phyloP scores from a whole-genome alignment of 2,113 vertebrate species.

The Eulacestoma nigropectus region DNA sequence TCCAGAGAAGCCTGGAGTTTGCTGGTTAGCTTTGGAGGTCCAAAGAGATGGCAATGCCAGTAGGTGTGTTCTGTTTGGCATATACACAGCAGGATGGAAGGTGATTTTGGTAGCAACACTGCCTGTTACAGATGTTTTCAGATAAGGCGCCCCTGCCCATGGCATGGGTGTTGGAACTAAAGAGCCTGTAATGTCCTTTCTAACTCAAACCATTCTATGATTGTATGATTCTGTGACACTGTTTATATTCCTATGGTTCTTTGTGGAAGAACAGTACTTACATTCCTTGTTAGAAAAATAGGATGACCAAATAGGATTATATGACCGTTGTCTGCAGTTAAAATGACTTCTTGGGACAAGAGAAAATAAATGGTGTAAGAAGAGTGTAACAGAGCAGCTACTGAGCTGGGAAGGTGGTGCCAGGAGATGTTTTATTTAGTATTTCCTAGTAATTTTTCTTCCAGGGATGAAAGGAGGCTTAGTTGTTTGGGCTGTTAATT shows the following conservation, averaged over 20 bases:
- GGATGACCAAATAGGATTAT: not conserved
- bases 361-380: not conserved
- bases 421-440: not conserved
- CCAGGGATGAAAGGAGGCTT: not conserved
- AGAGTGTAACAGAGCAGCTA: not conserved
- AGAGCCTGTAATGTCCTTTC: not conserved
- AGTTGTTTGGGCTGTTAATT: not conserved
- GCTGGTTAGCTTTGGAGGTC: not conserved
- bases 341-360: not conserved
- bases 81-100: not conserved
- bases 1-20: not conserved
- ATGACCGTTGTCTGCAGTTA: fast-evolving
- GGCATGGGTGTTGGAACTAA: not conserved
- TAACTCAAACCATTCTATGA: not conserved
- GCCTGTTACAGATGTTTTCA: not conserved
- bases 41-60: not conserved
- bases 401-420: not conserved
- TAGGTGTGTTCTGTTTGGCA: not conserved
- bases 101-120: not conserved
- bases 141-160: not conserved
- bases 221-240: not conserved
- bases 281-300: not conserved
- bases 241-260: not conserved
- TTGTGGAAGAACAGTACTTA: not conserved
- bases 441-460: not conserved